A percentile compares a stretch with the other conserved stretches of the same genome.
Evolutionary conservation across 2,797 vertebrate genomes (phyloP).

Genomic region (Cossypha niveicapilla): DNA sequence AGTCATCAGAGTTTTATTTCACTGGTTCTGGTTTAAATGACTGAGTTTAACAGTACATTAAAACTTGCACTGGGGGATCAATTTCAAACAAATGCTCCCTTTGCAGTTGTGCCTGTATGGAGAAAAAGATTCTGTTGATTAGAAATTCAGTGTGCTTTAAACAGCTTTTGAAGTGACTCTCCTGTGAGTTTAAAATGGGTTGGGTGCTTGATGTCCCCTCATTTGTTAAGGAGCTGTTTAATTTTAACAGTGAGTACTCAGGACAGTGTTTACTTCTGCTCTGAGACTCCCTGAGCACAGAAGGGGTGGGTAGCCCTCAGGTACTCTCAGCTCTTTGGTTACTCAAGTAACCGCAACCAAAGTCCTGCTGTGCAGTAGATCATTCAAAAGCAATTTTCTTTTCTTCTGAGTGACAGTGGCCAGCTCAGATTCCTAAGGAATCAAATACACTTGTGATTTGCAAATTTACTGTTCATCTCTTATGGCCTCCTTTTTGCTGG

Average conservation of each 20-base stretch:
- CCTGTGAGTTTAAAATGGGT: background rate
- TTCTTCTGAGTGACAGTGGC: background rate
- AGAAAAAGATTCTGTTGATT: background rate
- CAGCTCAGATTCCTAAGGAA: background rate
- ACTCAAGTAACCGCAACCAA: background rate
- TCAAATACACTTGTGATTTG: background rate
- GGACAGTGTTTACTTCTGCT: background rate
- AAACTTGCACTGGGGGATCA: conserved; percentile 38
- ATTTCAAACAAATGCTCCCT: conserved; percentile 37
- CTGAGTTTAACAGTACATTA: conserved; percentile 60
- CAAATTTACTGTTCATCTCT: background rate
- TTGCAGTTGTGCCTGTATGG: background rate
- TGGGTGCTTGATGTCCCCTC: background rate
- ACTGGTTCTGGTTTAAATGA: conserved; percentile 42
- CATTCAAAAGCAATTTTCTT: background rate
- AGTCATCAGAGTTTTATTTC: conserved; percentile 70
- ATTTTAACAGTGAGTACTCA: background rate
- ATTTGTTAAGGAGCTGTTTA: background rate
- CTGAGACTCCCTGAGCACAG: background rate
- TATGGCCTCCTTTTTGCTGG: background rate
- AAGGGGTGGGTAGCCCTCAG: background rate
- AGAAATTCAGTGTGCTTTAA: background rate
- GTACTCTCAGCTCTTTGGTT: too few relatives aligned
- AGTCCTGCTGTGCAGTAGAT: background rate
- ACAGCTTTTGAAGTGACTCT: background rate